A percentile compares a stretch with the other conserved stretches of the same genome.
phyloP scores from a whole-genome alignment of 2,888 invertebrate genomes.

The Synergus itoensis region DNA sequence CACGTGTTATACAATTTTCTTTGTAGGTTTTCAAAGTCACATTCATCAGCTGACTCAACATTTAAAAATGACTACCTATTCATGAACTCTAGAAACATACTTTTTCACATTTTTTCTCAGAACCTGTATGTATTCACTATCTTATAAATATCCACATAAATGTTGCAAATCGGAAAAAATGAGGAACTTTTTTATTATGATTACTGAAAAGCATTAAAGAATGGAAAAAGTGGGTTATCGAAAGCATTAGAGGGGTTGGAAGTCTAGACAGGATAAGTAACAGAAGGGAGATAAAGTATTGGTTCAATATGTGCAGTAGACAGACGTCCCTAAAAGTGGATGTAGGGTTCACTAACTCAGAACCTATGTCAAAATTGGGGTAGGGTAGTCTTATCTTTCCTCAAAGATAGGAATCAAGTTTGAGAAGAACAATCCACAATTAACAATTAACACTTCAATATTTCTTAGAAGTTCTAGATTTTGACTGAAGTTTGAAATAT shows the following conservation, averaged over 20 bases:
- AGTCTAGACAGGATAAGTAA: slow-evolving; percentile 26
- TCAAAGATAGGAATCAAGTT: neutral
- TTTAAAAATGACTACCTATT: neutral
- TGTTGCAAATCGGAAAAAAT: neutral
- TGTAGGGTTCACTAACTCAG: slow-evolving; percentile 3
- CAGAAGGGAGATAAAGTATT: neutral
- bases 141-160: neutral
- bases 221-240: neutral
- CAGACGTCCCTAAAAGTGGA: neutral
- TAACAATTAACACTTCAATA: neutral
- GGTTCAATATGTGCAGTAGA: slow-evolving; percentile 1
- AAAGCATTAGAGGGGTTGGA: slow-evolving; percentile 15
- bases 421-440: neutral
- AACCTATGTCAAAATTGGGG: slow-evolving; percentile 20
- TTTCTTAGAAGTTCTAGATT: neutral
- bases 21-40: neutral
- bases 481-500: neutral
- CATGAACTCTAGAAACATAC: neutral
- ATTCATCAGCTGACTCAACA: neutral
- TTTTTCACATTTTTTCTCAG: neutral
- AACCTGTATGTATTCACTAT: neutral
- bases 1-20: neutral
- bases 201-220: neutral
- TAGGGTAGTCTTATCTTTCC: slow-evolving; percentile 24
- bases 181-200: neutral